Base-by-base conservation (phyloP, 2,797 vertebrate species). In the Macrochelys suwanniensis region DNA sequence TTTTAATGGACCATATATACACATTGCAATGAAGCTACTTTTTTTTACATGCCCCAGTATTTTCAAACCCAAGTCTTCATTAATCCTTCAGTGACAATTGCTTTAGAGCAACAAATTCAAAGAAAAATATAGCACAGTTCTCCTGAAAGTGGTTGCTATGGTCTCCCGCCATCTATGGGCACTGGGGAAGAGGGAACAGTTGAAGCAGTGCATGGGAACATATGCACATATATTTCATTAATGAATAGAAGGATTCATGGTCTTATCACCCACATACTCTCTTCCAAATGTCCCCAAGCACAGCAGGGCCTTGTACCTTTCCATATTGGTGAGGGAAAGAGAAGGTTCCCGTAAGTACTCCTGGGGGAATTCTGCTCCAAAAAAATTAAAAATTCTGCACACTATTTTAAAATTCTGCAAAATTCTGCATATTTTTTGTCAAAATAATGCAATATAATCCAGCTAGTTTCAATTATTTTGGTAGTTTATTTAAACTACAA, bases 171-270 rank as follows among this genome's bases (percentile, higher is more conserved):
- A 5, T 4, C 61, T 56, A 26, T 0, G 2, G 2, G 1, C 76
- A 28, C 2, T 42, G 47, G 31, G 65, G n/a, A 65, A 11, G 0
- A 0, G 9, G 4, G 6, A 88, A 4, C 4, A 77, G 11, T 2
- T 89, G 33, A 37, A 84, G 16, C 10, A 37, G 5, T 42, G 65
- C 19, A 71, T 71, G n/a, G 65, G 65, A 71, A 71, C 19, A 10
- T 17, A 37, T 71, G 19, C n/a, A 71, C 65, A 71, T 37, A 21
- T 42, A 42, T 37, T 17, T 71, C 65, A 71, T 71, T 71, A 37
- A 71, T 71, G n/a, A 71, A 21, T 23, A 71, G 65, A 37, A 68
- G n/a, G n/a, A 68, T 68, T 68, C n/a, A 37, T 37, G 10, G 21
- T 71, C n/a, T 71, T 71, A 37, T 71, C n/a, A 23, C 10, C 65